Percentiles rank a stretch among this genome's conserved stretches.
These are phyloP conservation scores for Rhaphigaster nebulosa DNA, from an alignment of 2,888 invertebrate genomes.

Conservation along the genomic window DNA sequence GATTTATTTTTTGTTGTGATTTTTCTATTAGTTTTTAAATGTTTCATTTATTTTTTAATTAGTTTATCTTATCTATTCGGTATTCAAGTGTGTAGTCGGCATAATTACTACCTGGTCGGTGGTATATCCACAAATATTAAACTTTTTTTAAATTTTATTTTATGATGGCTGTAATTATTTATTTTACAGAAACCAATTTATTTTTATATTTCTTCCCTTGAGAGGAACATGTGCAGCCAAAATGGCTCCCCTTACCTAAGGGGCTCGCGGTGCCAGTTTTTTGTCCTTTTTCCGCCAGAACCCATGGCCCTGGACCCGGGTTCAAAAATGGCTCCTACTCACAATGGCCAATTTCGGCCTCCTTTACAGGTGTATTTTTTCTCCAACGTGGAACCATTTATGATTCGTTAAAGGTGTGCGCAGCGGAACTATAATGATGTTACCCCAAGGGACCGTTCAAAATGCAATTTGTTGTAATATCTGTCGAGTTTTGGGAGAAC, in stretches of 20 bases:
- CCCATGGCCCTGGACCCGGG: not conserved
- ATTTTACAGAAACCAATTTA: not conserved
- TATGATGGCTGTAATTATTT: not conserved
- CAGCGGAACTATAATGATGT: conserved; percentile 4
- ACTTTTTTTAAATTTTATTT: not conserved
- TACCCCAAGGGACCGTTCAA: conserved; percentile 11
- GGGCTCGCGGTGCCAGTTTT: conserved; percentile 8
- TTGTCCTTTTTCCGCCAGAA: conserved; percentile 31
- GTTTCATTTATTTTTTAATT: too few relatives aligned
- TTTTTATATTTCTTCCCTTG: not conserved
- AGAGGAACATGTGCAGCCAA: not conserved
- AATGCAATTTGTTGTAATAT: conserved; percentile 36
- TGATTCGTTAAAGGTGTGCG: not conserved
- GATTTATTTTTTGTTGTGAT: too few relatives aligned
- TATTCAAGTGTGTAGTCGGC: too few relatives aligned
- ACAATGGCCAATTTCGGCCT: conserved; percentile 45
- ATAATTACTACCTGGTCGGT: too few relatives aligned
- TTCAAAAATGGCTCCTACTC: not conserved
- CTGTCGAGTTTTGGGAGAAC: not conserved
- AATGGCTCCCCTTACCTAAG: conserved; percentile 14
- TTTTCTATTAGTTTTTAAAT: too few relatives aligned
- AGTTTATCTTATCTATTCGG: too few relatives aligned
- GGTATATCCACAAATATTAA: not conserved
- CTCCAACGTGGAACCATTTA: conserved; percentile 17
- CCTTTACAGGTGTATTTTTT: conserved; percentile 31